Percentiles rank a stretch among this genome's conserved stretches.
Conservation (phyloP, 1,140 invertebrate species). For the Augochlora pura region DNA sequence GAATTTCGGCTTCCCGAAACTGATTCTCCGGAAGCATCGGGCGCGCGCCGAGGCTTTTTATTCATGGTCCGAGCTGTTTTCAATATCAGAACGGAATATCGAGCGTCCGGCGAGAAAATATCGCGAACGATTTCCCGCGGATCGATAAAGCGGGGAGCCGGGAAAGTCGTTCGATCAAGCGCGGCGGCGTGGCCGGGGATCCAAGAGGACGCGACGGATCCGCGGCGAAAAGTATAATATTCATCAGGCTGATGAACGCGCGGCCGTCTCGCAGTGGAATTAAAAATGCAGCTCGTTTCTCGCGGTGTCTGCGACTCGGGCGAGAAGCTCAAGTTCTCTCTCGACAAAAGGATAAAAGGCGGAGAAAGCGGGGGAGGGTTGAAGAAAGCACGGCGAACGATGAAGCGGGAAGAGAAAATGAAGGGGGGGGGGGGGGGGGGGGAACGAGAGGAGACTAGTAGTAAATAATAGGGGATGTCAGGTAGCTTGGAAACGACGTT, state of each 20-base stretch:
- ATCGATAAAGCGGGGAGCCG: not conserved
- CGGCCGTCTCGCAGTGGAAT: not conserved
- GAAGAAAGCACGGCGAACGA: not conserved
- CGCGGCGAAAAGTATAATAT: not conserved
- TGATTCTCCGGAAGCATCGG: not conserved
- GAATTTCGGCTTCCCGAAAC: not conserved
- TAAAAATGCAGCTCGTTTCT: not conserved
- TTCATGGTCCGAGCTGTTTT: not conserved
- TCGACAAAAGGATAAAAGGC: not conserved
- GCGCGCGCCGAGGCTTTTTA: not conserved
- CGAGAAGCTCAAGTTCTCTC: not conserved
- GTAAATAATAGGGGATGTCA: constrained; percentile 38
- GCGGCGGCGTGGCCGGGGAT: no score
- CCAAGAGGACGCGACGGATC: not conserved
- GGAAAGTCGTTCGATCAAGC: not conserved
- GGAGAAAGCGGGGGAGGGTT: not conserved
- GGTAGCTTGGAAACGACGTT: constrained; percentile 16
- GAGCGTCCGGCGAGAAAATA: not conserved
- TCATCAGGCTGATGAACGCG: not conserved
- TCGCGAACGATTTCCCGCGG: not conserved
- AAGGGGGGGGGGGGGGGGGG: not conserved
- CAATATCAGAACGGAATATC: not conserved
- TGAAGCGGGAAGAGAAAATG: not conserved
- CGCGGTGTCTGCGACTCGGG: not conserved
- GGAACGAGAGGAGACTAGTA: not conserved